Conservation (phyloP, 2,113 vertebrate genomes). For the Mus pahari region DNA sequence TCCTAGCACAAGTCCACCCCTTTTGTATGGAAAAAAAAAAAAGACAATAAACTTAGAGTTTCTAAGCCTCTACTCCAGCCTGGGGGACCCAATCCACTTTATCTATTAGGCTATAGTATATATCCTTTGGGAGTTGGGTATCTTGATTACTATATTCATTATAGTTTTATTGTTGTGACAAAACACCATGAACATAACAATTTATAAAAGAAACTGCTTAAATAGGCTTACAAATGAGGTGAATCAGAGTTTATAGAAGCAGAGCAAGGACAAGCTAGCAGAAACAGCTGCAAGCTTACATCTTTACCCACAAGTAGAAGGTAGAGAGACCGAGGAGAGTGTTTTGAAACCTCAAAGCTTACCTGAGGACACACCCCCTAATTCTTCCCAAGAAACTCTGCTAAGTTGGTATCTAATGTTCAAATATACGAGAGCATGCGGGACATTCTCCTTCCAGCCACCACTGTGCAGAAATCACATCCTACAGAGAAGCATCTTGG, state of each 20-base stretch:
- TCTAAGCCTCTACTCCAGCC: not conserved
- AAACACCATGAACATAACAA: not conserved
- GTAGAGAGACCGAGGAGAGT: not conserved
- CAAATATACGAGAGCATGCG: not conserved
- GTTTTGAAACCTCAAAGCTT: not conserved
- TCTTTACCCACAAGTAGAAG: not conserved
- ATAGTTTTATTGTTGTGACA: not conserved
- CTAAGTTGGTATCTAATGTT: not conserved
- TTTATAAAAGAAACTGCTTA: not conserved
- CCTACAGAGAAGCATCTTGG: not conserved
- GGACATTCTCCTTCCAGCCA: not conserved
- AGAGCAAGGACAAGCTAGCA: not conserved
- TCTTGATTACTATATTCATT: not conserved
- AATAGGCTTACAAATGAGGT: not conserved
- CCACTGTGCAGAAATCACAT: not conserved
- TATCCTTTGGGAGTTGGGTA: not conserved
- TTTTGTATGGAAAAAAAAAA: not conserved
- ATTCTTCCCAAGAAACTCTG: not conserved
- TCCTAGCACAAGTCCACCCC: not conserved
- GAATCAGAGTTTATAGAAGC: not conserved
- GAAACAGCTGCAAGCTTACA: not conserved
- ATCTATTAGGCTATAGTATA: not conserved
- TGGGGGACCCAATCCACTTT: rapidly evolving
- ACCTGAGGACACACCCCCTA: not conserved
- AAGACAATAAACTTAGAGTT: not conserved